Conservation (phyloP, 2,797 vertebrate genomes). For the Triplophysa yarkandensis region DNA sequence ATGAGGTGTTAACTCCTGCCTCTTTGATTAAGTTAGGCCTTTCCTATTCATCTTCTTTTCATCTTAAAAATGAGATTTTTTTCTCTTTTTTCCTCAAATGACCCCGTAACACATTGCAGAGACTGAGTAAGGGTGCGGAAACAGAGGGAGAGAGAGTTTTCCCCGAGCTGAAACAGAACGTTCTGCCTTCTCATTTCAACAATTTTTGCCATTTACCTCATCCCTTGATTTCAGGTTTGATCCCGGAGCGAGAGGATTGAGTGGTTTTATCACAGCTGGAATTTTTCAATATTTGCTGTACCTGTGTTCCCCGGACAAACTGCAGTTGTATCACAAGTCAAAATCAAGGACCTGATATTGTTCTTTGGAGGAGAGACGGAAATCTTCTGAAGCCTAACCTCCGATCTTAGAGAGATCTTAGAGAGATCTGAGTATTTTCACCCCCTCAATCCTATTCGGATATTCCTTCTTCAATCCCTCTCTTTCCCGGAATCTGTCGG, state of each 20-base stretch:
- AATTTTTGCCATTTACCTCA: slow-evolving; percentile 24
- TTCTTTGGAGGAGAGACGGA: slow-evolving; percentile 47
- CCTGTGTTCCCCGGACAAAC: slow-evolving; percentile 42
- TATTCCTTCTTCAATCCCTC: slow-evolving; percentile 34
- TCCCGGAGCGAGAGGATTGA: slow-evolving; percentile 42
- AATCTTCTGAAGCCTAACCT: slow-evolving; percentile 68
- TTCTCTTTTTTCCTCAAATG: background rate
- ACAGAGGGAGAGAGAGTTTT: slow-evolving; percentile 18
- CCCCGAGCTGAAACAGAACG: slow-evolving; percentile 43
- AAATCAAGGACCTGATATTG: slow-evolving; percentile 48
- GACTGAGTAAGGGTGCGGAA: slow-evolving; percentile 17
- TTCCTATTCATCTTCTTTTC: slow-evolving; percentile 28
- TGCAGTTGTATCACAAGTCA: slow-evolving; percentile 53
- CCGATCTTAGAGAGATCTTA: slow-evolving; percentile 67
- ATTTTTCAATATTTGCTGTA: slow-evolving; percentile 33
- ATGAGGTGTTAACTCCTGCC: slow-evolving; percentile 60
- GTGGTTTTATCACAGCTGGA: slow-evolving; percentile 49
- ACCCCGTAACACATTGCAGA: slow-evolving; percentile 25
- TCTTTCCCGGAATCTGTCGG: slow-evolving; percentile 49
- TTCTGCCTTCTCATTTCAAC: slow-evolving; percentile 45
- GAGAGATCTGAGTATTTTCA: slow-evolving; percentile 30
- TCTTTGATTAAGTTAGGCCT: slow-evolving; percentile 59
- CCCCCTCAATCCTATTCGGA: slow-evolving; percentile 40
- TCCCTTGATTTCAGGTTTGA: slow-evolving; percentile 37
- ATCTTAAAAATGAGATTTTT: slow-evolving; percentile 48